A percentile compares a stretch with the other conserved stretches of the same genome.
Evolutionary conservation across 2,888 invertebrate species (phyloP).

Genomic region (Lutraria lutraria): DNA sequence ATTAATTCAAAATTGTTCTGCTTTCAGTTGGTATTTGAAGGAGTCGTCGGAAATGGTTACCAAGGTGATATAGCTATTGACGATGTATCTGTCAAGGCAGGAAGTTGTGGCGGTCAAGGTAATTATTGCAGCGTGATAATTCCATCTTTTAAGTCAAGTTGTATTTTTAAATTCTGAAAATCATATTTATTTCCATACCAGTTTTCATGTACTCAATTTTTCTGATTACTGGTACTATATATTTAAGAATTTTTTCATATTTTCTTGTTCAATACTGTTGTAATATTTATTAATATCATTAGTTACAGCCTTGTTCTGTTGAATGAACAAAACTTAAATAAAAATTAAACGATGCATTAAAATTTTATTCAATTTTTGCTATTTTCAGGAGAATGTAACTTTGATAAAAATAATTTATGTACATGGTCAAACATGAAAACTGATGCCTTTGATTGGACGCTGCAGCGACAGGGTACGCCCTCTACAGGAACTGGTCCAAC

Average conservation of each 20-base stretch:
- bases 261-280: too few species aligned
- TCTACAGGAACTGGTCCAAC: constrained; percentile 78
- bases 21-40: constrained; percentile 81
- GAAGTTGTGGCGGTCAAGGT: constrained; percentile 79
- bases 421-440: constrained; percentile 77
- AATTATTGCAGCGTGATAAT: neutral
- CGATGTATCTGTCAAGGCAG: constrained; percentile 82
- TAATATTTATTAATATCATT: too few species aligned
- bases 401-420: constrained; percentile 76
- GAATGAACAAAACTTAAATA: too few species aligned
- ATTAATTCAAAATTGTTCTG: neutral
- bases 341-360: too few species aligned
- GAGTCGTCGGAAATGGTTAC: constrained; percentile 75
- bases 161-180: too few species aligned
- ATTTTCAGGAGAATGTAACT: constrained; percentile 75
- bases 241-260: too few species aligned
- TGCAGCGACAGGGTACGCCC: constrained; percentile 71
- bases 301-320: too few species aligned
- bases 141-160: too few species aligned
- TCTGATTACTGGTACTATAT: too few species aligned
- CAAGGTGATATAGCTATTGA: constrained; percentile 85
- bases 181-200: too few species aligned
- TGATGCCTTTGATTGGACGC: constrained; percentile 83
- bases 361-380: neutral
- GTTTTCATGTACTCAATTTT: too few species aligned